Evolutionary conservation across 2,113 vertebrate species (phyloP).

Genomic region (Sylvietta virens): DNA sequence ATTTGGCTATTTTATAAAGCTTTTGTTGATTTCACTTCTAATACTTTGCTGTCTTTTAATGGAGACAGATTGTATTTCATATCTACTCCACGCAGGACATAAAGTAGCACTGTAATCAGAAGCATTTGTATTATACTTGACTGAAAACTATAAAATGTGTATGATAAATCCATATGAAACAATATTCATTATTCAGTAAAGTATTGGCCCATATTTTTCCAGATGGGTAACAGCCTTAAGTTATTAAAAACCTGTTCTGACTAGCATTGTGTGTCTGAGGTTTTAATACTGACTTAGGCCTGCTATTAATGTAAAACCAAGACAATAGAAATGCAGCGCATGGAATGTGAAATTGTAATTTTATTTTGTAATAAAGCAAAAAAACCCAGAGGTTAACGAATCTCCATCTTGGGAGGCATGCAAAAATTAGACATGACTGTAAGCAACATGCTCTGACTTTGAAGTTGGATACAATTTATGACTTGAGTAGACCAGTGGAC

Average conservation of each 20-base stretch:
- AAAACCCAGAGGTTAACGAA: not conserved
- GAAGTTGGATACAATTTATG: not conserved
- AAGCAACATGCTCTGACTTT: not conserved
- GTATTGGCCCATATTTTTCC: not conserved
- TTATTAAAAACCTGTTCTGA: not conserved
- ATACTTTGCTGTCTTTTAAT: conserved; percentile 29
- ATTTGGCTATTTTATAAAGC: conserved; percentile 3
- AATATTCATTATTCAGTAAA: not conserved
- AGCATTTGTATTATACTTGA: not conserved
- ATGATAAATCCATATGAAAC: not conserved
- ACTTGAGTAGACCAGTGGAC: not conserved
- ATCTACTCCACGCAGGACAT: not conserved
- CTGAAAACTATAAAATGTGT: not conserved
- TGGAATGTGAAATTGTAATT: not conserved
- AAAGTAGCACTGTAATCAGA: not conserved
- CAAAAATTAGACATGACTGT: not conserved
- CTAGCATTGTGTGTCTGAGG: not conserved
- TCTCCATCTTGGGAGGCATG: not conserved
- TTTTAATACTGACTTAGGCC: not conserved
- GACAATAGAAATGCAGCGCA: not conserved
- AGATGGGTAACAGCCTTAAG: not conserved
- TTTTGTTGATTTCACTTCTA: conserved; percentile 21
- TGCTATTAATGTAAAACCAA: not conserved
- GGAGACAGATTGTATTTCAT: not conserved
- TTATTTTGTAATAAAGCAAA: not conserved